A percentile compares a stretch with the other conserved stretches of the same genome.
Evolutionary conservation across 2,113 vertebrate genomes (phyloP).

Genomic region (Oryzias woworae): DNA sequence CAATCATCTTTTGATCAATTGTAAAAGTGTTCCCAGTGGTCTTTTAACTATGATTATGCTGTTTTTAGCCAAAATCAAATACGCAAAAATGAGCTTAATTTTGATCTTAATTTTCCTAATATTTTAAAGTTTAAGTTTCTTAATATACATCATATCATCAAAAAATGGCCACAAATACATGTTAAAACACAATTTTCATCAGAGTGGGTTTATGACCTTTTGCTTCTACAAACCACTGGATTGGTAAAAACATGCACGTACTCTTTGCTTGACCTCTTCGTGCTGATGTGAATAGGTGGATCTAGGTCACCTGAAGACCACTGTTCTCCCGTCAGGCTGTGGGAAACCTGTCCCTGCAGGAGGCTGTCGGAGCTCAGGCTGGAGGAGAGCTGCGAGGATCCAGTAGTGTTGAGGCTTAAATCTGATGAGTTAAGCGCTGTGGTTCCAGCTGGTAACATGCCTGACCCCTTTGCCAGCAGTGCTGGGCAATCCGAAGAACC

Average conservation of each 20-base stretch:
- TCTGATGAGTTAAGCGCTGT: constrained; percentile 80
- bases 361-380: constrained; percentile 88
- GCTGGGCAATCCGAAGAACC: constrained; percentile 64
- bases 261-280: constrained; percentile 78
- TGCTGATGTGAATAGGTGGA: constrained; percentile 44
- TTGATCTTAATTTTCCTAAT: too few species aligned
- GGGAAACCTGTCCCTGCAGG: constrained; percentile 73
- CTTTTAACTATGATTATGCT: too few species aligned
- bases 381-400: constrained; percentile 90
- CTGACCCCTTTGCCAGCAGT: constrained; percentile 20
- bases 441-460: constrained; percentile 50
- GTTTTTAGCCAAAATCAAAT: too few species aligned
- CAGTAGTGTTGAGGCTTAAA: constrained; percentile 87
- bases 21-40: too few species aligned
- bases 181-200: too few species aligned
- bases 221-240: neutral
- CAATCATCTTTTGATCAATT: too few species aligned
- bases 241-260: constrained; percentile 67
- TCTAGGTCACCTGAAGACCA: constrained; percentile 79
- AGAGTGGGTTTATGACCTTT: too few species aligned
- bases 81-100: too few species aligned
- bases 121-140: too few species aligned
- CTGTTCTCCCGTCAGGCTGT: constrained; percentile 78
- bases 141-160: too few species aligned
- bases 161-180: too few species aligned